Conservation (phyloP, 1,140 invertebrate genomes). For the Chelonus insularis region DNA sequence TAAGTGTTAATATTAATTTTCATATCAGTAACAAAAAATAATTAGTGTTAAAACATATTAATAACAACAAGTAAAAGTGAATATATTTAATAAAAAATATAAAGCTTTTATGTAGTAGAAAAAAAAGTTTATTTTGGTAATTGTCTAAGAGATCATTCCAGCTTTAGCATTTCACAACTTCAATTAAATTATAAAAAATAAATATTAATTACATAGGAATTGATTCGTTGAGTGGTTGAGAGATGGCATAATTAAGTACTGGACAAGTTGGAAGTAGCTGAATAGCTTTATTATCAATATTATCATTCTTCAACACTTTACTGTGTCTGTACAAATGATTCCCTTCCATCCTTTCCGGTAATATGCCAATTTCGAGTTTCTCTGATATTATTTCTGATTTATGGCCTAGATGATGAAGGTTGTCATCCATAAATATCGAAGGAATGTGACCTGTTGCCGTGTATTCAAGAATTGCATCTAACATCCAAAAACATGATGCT, state of each 20-base stretch:
- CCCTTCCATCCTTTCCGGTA: conserved; percentile 75
- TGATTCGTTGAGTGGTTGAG: conserved; percentile 72
- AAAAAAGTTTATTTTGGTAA: too few relatives aligned
- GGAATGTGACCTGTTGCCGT: conserved; percentile 77
- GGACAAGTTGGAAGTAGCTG: conserved; percentile 70
- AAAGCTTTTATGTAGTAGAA: too few relatives aligned
- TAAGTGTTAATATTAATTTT: too few relatives aligned
- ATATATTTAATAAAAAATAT: too few relatives aligned
- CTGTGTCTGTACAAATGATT: conserved; percentile 75
- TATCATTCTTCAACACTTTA: conserved; percentile 71
- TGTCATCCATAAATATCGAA: conserved; percentile 67
- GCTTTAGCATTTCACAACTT: too few relatives aligned
- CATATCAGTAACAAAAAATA: too few relatives aligned
- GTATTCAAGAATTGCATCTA: conserved; percentile 90
- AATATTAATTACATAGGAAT: conserved; percentile 66
- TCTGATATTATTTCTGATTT: conserved; percentile 32
- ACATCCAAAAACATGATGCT: conserved; percentile 88
- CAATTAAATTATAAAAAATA: too few relatives aligned
- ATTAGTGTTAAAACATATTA: too few relatives aligned
- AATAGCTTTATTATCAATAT: conserved; percentile 62
- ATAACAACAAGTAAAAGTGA: too few relatives aligned
- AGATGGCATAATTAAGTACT: conserved; percentile 62
- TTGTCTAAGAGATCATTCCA: too few relatives aligned
- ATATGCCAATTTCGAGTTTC: conserved; percentile 40
- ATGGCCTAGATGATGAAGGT: conserved; percentile 42